A percentile compares a stretch with the other conserved stretches of the same genome.
Conservation (phyloP, 2,888 invertebrate genomes). For the Microctonus aethiopoides region DNA sequence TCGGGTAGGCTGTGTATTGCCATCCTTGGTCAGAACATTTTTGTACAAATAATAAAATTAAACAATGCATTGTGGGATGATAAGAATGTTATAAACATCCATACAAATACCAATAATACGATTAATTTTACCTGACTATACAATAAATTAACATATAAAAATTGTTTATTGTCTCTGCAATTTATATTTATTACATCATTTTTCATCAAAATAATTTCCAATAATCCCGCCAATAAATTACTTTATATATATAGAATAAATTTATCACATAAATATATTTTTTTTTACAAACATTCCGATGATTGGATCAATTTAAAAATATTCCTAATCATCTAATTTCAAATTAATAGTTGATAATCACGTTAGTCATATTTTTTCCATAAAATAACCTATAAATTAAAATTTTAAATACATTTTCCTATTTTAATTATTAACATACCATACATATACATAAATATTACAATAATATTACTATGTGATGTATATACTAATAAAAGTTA, state of each 20-base stretch:
- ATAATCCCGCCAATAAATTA: constrained; percentile 9
- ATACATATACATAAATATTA: constrained; percentile 16
- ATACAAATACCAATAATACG: constrained; percentile 40
- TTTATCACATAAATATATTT: too few relatives aligned
- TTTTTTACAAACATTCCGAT: too few relatives aligned
- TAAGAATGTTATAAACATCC: constrained; percentile 44
- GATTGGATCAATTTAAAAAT: too few relatives aligned
- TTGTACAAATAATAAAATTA: constrained; percentile 54
- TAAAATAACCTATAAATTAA: too few relatives aligned
- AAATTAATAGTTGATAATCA: too few relatives aligned
- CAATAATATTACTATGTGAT: constrained; percentile 1
- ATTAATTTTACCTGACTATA: constrained; percentile 52
- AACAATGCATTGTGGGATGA: constrained; percentile 26
- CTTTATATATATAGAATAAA: too few relatives aligned
- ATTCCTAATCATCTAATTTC: too few relatives aligned
- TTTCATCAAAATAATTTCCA: neutral
- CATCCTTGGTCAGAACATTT: constrained; percentile 50
- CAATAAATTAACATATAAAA: constrained; percentile 47
- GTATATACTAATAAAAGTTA: constrained; percentile 13
- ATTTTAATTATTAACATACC: too few relatives aligned
- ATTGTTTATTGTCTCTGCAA: neutral
- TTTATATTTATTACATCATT: neutral
- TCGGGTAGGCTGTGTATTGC: constrained; percentile 34
- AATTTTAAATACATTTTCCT: too few relatives aligned
- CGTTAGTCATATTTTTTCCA: too few relatives aligned